Conservation (phyloP, 1,140 invertebrate genomes). For the Tetranychus cinnabarinus region DNA sequence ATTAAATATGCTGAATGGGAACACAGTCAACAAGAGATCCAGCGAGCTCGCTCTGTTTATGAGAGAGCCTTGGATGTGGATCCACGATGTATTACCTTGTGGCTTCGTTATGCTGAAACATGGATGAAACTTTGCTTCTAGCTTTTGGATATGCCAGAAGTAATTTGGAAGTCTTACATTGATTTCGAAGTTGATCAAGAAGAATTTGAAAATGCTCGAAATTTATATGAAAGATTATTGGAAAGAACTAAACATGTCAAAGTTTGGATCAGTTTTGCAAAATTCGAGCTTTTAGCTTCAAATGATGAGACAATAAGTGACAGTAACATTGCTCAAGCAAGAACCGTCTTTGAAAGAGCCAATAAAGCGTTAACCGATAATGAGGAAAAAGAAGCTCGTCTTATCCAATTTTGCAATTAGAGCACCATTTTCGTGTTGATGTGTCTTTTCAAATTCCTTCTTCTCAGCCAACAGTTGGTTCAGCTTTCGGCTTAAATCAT, state of each 20-base stretch:
- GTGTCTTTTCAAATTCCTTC: constrained; percentile 2
- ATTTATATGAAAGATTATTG: constrained; percentile 75
- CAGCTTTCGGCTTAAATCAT: constrained; percentile 85
- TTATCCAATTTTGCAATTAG: constrained; percentile 91
- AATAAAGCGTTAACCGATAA: constrained; percentile 38
- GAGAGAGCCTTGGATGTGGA: constrained; percentile 92
- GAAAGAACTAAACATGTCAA: constrained; percentile 92
- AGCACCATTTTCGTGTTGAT: neutral
- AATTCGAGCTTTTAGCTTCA: constrained; percentile 57
- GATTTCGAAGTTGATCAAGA: constrained; percentile 92
- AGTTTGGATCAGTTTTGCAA: constrained; percentile 92
- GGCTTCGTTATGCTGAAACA: constrained; percentile 93
- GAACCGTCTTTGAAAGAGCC: constrained; percentile 66
- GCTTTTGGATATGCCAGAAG: constrained; percentile 99
- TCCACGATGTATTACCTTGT: constrained; percentile 62
- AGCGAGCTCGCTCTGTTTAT: constrained; percentile 68
- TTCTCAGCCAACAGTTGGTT: constrained; percentile 40
- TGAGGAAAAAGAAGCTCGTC: constrained; percentile 67
- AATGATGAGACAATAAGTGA: constrained; percentile 18
- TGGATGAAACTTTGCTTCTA: constrained; percentile 81
- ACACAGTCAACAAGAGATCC: constrained; percentile 90
- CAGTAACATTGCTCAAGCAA: constrained; percentile 36
- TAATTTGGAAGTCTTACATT: constrained; percentile 95
- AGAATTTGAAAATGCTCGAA: constrained; percentile 63
- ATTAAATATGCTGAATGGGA: constrained; percentile 99